Percentiles rank a stretch among this genome's conserved stretches.
Conservation (phyloP, 2,888 invertebrate genomes). For the Zygogramma bicolorata region DNA sequence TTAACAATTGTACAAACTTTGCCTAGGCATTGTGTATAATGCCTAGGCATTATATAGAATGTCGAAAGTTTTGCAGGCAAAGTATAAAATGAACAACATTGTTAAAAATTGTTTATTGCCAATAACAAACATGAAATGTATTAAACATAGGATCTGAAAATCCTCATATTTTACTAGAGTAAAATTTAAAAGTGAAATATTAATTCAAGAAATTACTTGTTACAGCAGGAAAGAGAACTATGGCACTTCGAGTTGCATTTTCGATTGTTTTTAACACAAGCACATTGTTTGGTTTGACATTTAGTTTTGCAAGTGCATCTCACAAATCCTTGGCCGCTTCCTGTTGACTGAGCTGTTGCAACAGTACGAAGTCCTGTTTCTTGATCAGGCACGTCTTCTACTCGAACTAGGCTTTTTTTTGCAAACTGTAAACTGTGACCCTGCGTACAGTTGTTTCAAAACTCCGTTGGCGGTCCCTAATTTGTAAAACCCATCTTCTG, state of each 20-base stretch:
- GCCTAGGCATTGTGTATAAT: neutral
- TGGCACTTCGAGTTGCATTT: neutral
- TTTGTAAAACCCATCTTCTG: neutral
- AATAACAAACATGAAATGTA: neutral
- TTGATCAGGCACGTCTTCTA: neutral
- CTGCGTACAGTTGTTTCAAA: neutral
- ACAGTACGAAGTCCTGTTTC: neutral
- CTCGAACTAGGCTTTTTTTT: neutral
- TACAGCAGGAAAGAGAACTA: neutral
- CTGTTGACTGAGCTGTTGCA: neutral
- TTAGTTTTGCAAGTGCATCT: neutral
- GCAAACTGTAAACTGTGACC: neutral
- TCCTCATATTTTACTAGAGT: neutral
- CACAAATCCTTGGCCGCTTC: neutral
- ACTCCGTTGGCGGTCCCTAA: neutral
- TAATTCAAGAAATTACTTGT: neutral
- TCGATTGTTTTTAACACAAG: neutral
- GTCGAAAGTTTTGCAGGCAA: neutral
- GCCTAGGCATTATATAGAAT: neutral
- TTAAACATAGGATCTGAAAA: neutral
- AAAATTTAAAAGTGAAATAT: neutral
- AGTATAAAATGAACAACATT: neutral
- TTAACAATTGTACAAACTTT: neutral
- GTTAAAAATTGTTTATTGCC: neutral
- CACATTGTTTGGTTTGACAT: neutral